Conservation (phyloP, 2,888 invertebrate genomes). For the Pelosia muscerda region DNA sequence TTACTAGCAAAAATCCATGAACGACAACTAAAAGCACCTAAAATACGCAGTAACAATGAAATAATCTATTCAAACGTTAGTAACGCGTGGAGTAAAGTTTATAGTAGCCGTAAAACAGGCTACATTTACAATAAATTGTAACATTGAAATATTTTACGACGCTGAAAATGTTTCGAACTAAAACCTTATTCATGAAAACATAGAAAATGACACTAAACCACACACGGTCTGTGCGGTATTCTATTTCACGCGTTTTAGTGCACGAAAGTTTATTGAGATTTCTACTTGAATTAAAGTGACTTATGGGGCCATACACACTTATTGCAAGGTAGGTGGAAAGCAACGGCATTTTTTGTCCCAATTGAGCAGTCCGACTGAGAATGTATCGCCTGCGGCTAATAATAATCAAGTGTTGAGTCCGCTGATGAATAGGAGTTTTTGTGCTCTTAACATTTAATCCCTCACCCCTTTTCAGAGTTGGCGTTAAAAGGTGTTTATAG, state of each 20-base stretch:
- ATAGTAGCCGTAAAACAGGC: conserved; percentile 25
- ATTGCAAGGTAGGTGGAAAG: too few relatives aligned
- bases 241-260: not conserved
- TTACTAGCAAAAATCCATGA: not conserved
- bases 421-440: too few relatives aligned
- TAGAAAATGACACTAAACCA: not conserved
- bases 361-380: too few relatives aligned
- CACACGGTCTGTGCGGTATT: not conserved
- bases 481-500: too few relatives aligned
- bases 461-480: too few relatives aligned
- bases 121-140: conserved; percentile 24
- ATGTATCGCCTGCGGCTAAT: too few relatives aligned
- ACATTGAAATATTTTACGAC: conserved; percentile 14
- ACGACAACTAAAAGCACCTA: not conserved
- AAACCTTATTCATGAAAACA: not conserved
- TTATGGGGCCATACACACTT: too few relatives aligned
- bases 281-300: not conserved
- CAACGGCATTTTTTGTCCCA: too few relatives aligned
- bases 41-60: conserved; percentile 15
- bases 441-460: too few relatives aligned
- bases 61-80: conserved; percentile 18
- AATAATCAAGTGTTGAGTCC: too few relatives aligned
- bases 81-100: conserved; percentile 18
- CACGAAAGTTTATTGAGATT: not conserved
- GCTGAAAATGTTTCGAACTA: conserved; percentile 4